Evolutionary conservation across 2,113 vertebrate genomes (phyloP).

Genomic region (Cyprinus carpio): DNA sequence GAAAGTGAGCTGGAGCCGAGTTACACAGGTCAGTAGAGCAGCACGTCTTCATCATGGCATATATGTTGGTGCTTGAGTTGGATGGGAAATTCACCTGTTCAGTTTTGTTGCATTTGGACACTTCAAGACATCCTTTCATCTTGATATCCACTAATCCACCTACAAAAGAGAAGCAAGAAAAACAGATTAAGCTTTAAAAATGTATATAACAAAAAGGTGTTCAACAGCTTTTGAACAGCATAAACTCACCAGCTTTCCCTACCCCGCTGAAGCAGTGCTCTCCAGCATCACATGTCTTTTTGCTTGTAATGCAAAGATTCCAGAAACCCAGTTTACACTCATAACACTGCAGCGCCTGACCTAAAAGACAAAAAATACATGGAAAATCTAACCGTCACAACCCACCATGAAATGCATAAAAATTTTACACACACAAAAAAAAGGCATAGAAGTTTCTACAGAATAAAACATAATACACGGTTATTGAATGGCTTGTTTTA

Average conservation of each 20-base stretch:
- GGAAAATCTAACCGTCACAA: background rate
- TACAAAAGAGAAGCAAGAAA: constrained; percentile 36
- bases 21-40: constrained; percentile 75
- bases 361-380: constrained; percentile 57
- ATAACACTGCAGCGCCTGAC: constrained; percentile 74
- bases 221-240: background rate
- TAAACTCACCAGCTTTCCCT: constrained; percentile 69
- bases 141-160: background rate
- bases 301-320: constrained; percentile 58
- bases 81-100: rapidly evolving
- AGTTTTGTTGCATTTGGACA: constrained; percentile 58
- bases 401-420: too few species aligned
- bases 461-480: background rate
- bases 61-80: constrained; percentile 32
- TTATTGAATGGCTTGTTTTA: too few species aligned
- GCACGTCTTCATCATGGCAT: constrained; percentile 68
- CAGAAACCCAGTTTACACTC: constrained; percentile 56
- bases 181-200: background rate
- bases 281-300: rapidly evolving
- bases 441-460: background rate
- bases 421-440: too few species aligned
- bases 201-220: background rate
- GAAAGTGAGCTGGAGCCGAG: constrained; percentile 45
- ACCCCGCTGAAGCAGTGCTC: constrained; percentile 68
- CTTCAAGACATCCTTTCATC: constrained; percentile 67